Evolutionary conservation across 2,113 vertebrate species (phyloP), one percentile per base, ranked within the genome.

Genomic region (Dicrurus megarhynchus): DNA sequence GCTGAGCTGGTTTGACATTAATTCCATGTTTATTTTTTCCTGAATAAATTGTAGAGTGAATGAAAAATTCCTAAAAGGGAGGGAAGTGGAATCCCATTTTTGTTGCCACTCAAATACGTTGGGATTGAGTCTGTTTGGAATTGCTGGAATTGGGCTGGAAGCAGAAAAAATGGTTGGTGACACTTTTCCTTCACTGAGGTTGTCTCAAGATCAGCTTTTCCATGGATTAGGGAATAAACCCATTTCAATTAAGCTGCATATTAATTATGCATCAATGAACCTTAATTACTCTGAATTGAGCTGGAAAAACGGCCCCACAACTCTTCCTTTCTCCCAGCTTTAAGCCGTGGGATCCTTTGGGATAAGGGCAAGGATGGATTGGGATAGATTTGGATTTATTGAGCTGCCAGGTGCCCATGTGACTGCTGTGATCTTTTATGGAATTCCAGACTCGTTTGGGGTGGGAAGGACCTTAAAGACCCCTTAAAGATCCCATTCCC

Each of bases 21-120:
- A 70, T 79, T 77, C 33, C 10, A 4, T 37, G 50, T 24, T 70
- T 49, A 16, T 35, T 93, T 76, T 84, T 75, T 71, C 68, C 56
- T 26, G 46, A 17, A 24, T 42, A 63, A 86, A 77, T 15, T 19
- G 8, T 4, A 35, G 3, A 20, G 13, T 35, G 27, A 83, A 59
- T 17, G 24, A 49, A 49, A 74, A 73, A 10, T 2, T 68, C 49
- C 22, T 7, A 10, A 93, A 55, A 15, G 2, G 4, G 9, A 13
- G 3, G 6, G 26, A 30, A 69, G 10, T 5, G 32, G 30, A 74
- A 69, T 65, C 11, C 15, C 26, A 16, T 37, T 86, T 59, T 4
- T 1, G 0, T 15, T 61, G 28, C 24, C 35, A 23, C n/a, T 55
- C 12, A 68, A 32, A 11, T 21, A 8, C 2, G 2, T 7, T 2